These are phyloP conservation scores for Phyllostomus hastatus DNA, from an alignment of 2,113 vertebrate species.

Conservation along the genomic window DNA sequence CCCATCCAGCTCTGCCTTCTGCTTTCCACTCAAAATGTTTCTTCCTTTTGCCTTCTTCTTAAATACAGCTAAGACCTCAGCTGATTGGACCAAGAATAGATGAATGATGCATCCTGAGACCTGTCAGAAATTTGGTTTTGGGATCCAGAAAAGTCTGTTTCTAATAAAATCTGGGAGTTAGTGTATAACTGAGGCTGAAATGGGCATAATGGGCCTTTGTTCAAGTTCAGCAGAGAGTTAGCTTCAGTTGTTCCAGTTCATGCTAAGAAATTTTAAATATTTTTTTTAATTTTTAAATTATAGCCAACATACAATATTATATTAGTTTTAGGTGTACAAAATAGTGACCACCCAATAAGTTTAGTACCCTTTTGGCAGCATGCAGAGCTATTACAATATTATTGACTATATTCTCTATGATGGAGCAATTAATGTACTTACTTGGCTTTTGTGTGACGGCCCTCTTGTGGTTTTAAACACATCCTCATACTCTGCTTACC, in stretches of 20 bases:
- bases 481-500: background rate
- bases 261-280: background rate
- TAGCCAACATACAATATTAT: background rate
- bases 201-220: background rate
- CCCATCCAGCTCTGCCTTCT: background rate
- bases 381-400: background rate
- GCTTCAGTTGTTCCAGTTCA: background rate
- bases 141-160: background rate
- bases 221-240: background rate
- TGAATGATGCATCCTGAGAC: accelerated
- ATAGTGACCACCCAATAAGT: background rate
- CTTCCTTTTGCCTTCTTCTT: background rate
- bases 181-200: background rate
- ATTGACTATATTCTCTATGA: background rate
- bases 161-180: background rate
- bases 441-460: background rate
- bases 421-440: background rate
- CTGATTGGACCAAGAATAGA: background rate
- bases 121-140: background rate
- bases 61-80: background rate
- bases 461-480: background rate
- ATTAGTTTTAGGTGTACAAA: background rate
- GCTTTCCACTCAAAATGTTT: background rate
- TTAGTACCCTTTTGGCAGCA: background rate
- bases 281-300: background rate